phyloP scores from a whole-genome alignment of 1,140 invertebrate species.

The Macrocentrus cingulum region DNA sequence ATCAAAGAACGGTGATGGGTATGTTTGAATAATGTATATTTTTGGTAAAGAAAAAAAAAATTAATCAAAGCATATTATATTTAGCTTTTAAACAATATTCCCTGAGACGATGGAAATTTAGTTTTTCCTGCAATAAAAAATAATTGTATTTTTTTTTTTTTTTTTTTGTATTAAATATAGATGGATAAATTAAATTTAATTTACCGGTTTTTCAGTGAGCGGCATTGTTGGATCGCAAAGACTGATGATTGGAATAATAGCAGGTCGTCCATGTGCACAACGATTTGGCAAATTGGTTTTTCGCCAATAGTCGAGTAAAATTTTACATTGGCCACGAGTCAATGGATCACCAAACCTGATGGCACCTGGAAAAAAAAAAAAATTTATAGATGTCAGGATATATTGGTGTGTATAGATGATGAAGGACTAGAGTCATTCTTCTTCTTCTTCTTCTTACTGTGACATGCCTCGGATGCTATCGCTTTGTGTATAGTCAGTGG shows the following conservation, averaged over 20 bases:
- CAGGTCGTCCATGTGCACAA: slow-evolving; percentile 56
- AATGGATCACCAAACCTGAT: slow-evolving; percentile 54
- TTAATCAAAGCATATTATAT: too few species aligned
- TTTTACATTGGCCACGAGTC: slow-evolving; percentile 41
- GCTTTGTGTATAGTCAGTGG: slow-evolving; percentile 50
- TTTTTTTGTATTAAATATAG: too few species aligned
- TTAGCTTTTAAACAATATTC: too few species aligned
- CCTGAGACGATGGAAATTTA: too few species aligned
- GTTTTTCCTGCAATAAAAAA: too few species aligned
- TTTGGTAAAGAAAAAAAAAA: too few species aligned
- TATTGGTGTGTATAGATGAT: neutral
- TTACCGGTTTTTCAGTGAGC: too few species aligned
- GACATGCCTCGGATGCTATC: slow-evolving; percentile 54
- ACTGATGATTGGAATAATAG: slow-evolving; percentile 48
- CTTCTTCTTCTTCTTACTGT: slow-evolving; percentile 38
- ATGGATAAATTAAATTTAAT: too few species aligned
- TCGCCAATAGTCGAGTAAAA: slow-evolving; percentile 41
- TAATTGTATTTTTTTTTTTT: too few species aligned
- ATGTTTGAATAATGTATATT: too few species aligned
- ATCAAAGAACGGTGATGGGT: too few species aligned
- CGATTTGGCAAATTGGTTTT: slow-evolving; percentile 47
- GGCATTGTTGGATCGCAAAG: too few species aligned
- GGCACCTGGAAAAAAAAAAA: slow-evolving; percentile 40
- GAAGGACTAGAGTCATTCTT: neutral
- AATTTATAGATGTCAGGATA: slow-evolving; percentile 9